A percentile compares a stretch with the other conserved stretches of the same genome.
Conservation (phyloP, 1,140 invertebrate species). For the Dryas iulia region DNA sequence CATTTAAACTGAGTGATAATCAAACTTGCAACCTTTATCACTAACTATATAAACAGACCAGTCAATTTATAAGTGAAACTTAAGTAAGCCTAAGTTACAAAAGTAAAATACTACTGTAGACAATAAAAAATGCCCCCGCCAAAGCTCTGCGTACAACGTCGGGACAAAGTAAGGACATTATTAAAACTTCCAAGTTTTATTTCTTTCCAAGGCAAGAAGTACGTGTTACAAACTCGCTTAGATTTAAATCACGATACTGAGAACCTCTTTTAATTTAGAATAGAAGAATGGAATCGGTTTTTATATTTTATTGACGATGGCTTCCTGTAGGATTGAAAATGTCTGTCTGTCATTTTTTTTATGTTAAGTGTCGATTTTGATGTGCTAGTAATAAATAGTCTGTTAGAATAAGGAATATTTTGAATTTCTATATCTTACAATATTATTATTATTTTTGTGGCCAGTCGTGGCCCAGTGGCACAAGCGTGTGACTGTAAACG, state of each 20-base stretch:
- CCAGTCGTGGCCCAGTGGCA: too few relatives aligned
- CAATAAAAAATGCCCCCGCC: neutral
- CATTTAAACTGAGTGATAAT: too few relatives aligned
- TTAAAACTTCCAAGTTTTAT: neutral
- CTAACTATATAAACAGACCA: neutral
- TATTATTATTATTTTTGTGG: too few relatives aligned
- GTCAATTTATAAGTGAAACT: neutral
- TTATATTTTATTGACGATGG: neutral
- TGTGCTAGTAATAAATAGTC: too few relatives aligned
- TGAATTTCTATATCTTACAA: too few relatives aligned
- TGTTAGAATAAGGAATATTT: too few relatives aligned
- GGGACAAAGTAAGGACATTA: slow-evolving; percentile 1
- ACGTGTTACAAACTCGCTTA: slow-evolving; percentile 1
- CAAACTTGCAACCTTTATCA: too few relatives aligned
- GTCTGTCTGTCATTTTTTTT: too few relatives aligned
- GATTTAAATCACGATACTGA: neutral
- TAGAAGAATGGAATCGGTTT: neutral
- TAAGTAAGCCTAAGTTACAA: neutral
- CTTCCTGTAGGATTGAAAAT: too few relatives aligned
- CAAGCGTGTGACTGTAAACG: too few relatives aligned
- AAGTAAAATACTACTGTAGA: neutral
- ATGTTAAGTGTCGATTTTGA: too few relatives aligned
- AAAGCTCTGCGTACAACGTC: neutral
- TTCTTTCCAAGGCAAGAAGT: neutral
- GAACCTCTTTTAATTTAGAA: neutral